Conservation (phyloP, 1,140 invertebrate genomes). For the Tetranychus urticae region DNA sequence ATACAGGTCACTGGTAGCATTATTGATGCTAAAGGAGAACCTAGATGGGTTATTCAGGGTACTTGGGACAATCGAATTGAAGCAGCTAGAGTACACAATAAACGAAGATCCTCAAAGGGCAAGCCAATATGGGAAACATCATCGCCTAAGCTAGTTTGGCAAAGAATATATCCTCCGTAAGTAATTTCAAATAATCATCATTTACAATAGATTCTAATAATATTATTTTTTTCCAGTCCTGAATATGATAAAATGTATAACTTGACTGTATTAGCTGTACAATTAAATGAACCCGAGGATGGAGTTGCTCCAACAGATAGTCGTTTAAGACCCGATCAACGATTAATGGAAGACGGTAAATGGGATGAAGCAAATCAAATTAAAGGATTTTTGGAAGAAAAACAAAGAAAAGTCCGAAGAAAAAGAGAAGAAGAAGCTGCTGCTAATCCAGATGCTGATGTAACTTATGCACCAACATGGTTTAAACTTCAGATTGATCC, state of each 20-base stretch:
- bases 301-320: slow-evolving; percentile 29
- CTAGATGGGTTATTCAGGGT: not conserved
- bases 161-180: not conserved
- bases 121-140: not conserved
- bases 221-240: slow-evolving; percentile 26
- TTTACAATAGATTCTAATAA: not conserved
- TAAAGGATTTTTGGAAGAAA: slow-evolving; percentile 28
- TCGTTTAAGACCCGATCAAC: slow-evolving; percentile 27
- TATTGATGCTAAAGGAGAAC: not conserved
- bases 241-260: slow-evolving; percentile 22
- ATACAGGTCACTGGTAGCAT: not conserved
- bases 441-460: too few species aligned
- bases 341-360: slow-evolving; percentile 27
- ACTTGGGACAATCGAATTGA: not conserved
- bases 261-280: slow-evolving; percentile 19
- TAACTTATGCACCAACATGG: not conserved
- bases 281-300: slow-evolving; percentile 25
- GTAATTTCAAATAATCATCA: not conserved
- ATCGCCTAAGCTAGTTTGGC: not conserved
- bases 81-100: not conserved
- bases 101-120: not conserved
- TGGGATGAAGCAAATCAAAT: slow-evolving; percentile 30
- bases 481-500: not conserved
- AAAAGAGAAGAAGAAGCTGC: not conserved
- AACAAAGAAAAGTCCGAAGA: slow-evolving; percentile 17